phyloP scores from a whole-genome alignment of 1,140 invertebrate genomes.

The Ceratosolen fusciceps region DNA sequence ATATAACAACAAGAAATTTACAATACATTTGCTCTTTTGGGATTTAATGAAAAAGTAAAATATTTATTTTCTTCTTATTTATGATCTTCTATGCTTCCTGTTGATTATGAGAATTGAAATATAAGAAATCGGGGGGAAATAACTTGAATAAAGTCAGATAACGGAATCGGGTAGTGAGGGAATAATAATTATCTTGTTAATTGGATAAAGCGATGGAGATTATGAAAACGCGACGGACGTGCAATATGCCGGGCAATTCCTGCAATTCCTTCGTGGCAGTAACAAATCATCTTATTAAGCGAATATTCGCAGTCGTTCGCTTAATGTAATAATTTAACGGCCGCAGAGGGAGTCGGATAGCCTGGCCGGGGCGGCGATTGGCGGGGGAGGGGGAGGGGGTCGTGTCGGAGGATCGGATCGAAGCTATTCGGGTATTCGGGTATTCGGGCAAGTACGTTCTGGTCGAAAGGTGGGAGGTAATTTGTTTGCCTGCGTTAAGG shows the following conservation, averaged over 20 bases:
- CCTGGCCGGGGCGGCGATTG: too few relatives aligned
- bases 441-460: conserved; percentile 5
- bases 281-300: conserved; percentile 24
- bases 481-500: conserved; percentile 39
- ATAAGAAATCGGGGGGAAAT: too few relatives aligned
- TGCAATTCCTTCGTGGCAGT: background rate
- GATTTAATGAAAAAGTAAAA: too few relatives aligned
- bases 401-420: background rate
- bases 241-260: background rate
- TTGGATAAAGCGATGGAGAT: background rate
- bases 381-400: background rate
- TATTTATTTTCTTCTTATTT: too few relatives aligned
- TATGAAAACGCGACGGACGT: background rate
- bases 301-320: background rate
- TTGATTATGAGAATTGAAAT: too few relatives aligned
- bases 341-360: too few relatives aligned
- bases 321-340: conserved; percentile 14
- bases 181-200: background rate
- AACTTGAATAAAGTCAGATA: too few relatives aligned
- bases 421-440: too few relatives aligned
- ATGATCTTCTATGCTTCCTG: too few relatives aligned
- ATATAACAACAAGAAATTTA: too few relatives aligned
- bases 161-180: too few relatives aligned
- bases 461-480: conserved; percentile 34
- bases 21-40: too few relatives aligned